phyloP scores from a whole-genome alignment of 2,888 invertebrate genomes.

The Sabellastarte sp. region DNA sequence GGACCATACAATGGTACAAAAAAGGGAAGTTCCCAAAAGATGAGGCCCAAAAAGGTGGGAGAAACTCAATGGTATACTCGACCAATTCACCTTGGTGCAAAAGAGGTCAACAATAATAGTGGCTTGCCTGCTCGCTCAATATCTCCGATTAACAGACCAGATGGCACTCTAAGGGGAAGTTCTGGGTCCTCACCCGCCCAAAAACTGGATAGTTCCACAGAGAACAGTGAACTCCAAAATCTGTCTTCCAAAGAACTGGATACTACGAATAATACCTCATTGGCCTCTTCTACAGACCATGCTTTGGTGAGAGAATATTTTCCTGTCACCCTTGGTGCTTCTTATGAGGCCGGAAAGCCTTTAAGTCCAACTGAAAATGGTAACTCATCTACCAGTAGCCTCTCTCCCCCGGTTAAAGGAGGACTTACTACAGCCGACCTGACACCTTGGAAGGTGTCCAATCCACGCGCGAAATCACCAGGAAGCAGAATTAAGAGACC shows the following conservation, averaged over 20 bases:
- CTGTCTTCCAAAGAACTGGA: not conserved
- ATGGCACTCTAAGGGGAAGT: no score
- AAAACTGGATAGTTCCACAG: not conserved
- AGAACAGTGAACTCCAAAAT: not conserved
- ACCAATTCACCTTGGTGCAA: not conserved
- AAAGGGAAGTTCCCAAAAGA: no score
- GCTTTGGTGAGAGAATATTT: not conserved
- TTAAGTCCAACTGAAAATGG: no score
- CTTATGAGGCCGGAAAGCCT: not conserved
- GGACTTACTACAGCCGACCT: not conserved
- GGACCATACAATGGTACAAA: no score
- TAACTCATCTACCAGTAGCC: not conserved
- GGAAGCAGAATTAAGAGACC: not conserved
- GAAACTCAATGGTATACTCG: not conserved
- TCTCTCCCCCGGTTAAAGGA: not conserved
- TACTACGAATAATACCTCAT: not conserved
- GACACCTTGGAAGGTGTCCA: not conserved
- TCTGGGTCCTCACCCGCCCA: not conserved
- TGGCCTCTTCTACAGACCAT: no score
- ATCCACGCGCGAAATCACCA: not conserved
- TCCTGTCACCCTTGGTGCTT: not conserved
- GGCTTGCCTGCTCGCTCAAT: not conserved
- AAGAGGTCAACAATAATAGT: not conserved
- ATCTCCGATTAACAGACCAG: not conserved
- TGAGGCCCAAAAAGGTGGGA: no score